These are phyloP conservation scores for Luperina testacea DNA, from an alignment of 2,888 invertebrate genomes.

Conservation along the genomic window DNA sequence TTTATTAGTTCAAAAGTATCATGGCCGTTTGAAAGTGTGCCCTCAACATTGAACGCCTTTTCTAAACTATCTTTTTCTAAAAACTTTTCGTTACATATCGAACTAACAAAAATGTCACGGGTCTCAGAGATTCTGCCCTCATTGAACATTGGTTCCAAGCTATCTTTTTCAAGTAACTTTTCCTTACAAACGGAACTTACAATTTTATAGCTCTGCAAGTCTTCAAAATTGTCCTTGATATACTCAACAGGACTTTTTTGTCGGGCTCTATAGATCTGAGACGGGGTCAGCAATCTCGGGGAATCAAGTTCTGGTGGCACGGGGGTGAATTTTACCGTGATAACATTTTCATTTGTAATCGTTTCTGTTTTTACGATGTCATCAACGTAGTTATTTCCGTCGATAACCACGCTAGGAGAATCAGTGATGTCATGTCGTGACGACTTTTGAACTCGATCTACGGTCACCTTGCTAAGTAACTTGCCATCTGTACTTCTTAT, in stretches of 20 bases:
- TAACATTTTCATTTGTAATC: constrained; percentile 85
- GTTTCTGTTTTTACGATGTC: constrained; percentile 86
- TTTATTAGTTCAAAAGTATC: constrained; percentile 65
- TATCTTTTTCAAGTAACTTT: constrained; percentile 73
- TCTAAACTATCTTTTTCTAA: constrained; percentile 67
- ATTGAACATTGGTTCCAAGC: constrained; percentile 39
- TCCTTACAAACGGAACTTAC: constrained; percentile 85
- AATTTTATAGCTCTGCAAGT: constrained; percentile 87
- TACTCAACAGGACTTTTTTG: constrained; percentile 76
- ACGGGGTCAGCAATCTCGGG: constrained; percentile 75
- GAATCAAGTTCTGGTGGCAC: constrained; percentile 82
- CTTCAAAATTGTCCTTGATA: constrained; percentile 82
- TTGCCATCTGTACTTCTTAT: constrained; percentile 87
- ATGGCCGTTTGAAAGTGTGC: constrained; percentile 57
- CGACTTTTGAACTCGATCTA: constrained; percentile 85
- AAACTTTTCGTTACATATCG: constrained; percentile 79
- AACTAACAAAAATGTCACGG: constrained; percentile 72
- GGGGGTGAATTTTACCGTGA: constrained; percentile 86
- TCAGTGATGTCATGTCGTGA: constrained; percentile 85
- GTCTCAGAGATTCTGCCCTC: constrained; percentile 53
- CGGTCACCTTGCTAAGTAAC: constrained; percentile 87
- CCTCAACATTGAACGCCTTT: constrained; percentile 27
- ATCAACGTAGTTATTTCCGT: constrained; percentile 81
- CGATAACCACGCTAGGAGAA: constrained; percentile 76
- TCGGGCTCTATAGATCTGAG: constrained; percentile 66